Base-by-base conservation (phyloP, 2,113 vertebrate species). In the Callipepla squamata region DNA sequence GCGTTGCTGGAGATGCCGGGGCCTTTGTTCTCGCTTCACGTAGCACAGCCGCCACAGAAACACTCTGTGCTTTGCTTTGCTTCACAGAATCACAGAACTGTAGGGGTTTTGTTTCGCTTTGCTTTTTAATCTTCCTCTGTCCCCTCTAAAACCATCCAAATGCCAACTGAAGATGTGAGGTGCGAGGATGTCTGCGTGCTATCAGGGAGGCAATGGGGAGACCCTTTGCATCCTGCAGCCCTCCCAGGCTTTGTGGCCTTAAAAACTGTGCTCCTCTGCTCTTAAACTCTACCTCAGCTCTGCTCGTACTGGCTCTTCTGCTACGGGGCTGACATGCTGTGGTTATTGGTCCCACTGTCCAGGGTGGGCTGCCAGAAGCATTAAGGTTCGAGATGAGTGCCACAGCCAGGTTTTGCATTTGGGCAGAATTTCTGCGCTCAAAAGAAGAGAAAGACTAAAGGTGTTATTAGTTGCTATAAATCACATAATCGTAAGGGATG, bases 1-100 rank as follows among this genome's bases (percentile, higher is more conserved):
- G 96, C 65, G 32, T 78, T 67, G 47, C 19, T 26, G 6, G 65
- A 90, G 67, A 74, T 50, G 55, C 72, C 50, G 68, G 85, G 67
- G 85, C 72, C 42, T 90, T 85, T 91, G 94, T 77, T 85, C 75
- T 83, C 2, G 4, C 25, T 15, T 63, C 17, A 13, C 28, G 3
- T 45, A 34, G 65, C 59, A 15, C 9, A 20, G 1, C 51, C 17
- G 59, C 1, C 1, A 20, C 79, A 32, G 89, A 85, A 91, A 34
- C 4, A 13, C 13, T 59, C 50, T 9, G 1, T 9, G 28, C 8
- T 0, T 42, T 0, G 1, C 45, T 40, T 40, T 40, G 40, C 40
- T 40, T 36, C 36, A 36, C 36, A 36, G 36, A 36, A 36, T 36
- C 36, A 36, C 36, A 36, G 36, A 36, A 36, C 8, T 36, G 36